These are phyloP conservation scores for Ernsta delagoae DNA, from an alignment of 2,888 invertebrate species.

Conservation along the genomic window DNA sequence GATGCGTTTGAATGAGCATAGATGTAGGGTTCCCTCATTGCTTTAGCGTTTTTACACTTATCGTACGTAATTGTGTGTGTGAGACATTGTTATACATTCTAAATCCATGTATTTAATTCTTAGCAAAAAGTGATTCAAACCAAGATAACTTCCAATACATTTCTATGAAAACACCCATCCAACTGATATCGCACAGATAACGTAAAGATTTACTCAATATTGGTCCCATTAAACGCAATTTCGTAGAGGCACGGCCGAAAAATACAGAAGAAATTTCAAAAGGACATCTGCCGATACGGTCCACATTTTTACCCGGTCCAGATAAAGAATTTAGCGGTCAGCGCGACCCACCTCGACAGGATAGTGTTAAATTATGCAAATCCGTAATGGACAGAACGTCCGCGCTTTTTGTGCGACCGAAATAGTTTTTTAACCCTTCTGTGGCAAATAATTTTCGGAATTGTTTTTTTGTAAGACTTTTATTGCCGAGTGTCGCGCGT, in stretches of 20 bases:
- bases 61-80: neutral
- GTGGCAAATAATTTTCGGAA: constrained; percentile 39
- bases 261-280: constrained; percentile 47
- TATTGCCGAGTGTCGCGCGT: constrained; percentile 30
- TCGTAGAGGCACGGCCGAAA: neutral
- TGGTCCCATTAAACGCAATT: neutral
- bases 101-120: too few species aligned
- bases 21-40: neutral
- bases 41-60: neutral
- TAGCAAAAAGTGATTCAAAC: too few species aligned
- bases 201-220: too few species aligned
- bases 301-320: constrained; percentile 59
- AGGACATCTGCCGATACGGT: constrained; percentile 74
- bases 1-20: constrained; percentile 14
- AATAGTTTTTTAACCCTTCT: constrained; percentile 63
- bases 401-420: constrained; percentile 53
- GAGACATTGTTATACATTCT: neutral
- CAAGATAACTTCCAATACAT: too few species aligned
- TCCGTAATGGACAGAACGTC: constrained; percentile 74
- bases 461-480: constrained; percentile 40
- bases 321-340: constrained; percentile 73
- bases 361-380: constrained; percentile 78
- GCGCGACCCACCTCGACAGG: constrained; percentile 66
- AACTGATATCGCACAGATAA: neutral
- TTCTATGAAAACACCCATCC: neutral